Evolutionary conservation across 2,888 invertebrate genomes (phyloP), one percentile per base, ranked within the genome.

Genomic region (Mesoligia furuncula): DNA sequence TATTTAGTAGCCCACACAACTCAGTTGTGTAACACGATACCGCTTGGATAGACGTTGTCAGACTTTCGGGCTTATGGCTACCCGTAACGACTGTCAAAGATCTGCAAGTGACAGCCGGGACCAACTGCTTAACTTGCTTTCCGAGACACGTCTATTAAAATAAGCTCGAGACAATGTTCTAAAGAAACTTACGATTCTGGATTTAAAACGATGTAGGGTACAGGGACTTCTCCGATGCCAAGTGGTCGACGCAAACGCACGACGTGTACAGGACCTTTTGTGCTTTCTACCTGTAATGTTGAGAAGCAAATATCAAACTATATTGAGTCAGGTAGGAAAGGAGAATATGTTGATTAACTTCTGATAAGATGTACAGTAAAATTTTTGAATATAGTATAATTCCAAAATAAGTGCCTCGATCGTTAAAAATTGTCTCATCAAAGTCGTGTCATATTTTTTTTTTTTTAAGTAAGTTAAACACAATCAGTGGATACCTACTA

Each of bases 171-270:
- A 54, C 42, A 59, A 54, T 75, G 9, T 73, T 69, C 8, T 36
- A 61, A 54, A 36, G 54, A 51, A 36, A 89, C 91, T 90, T 90
- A 95, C 94, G 85, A 82, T 51, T 85, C 85, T 87, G 90, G 48
- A 85, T 86, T 75, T 59, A 93, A 75, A 20, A 94, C 88, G 2
- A 93, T 88, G 74, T 94, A 93, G 3, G 92, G 90, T 11, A 92
- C 84, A 7, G 91, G 88, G 6, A 90, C 83, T 51, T 93, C 93
- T n/a, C 93, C 93, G 0, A 92, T 91, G 3, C 90, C 88, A 8
- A 92, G 84, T 0, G 95, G 95, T 80, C 94, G 88, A 36, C 93
- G 91, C 59, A 96, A 75, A 5, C 93, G 91, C 2, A 96, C 93
- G 20, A 94, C 80, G 61, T 92, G 87, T n/a, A 93, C 86, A 0